Evolutionary conservation across 2,113 vertebrate genomes (phyloP), one percentile per base, ranked within the genome.

Genomic region (Silurus asotus): DNA sequence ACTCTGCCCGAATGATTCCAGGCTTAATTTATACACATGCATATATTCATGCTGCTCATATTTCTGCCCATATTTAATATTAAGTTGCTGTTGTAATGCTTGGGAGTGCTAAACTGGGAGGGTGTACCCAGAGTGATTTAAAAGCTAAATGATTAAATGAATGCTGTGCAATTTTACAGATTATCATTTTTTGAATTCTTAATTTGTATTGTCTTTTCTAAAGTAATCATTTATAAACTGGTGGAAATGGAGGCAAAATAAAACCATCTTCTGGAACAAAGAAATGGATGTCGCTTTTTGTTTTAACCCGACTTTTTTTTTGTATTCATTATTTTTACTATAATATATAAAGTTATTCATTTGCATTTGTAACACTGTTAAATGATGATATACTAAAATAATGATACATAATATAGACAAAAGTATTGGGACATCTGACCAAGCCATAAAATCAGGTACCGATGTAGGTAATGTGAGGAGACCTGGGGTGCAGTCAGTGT

Each of bases 11-110:
- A 61, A 61, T 87, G 70, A 64, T 74, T 82, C 56, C 15, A 37
- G 91, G 90, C 91, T 93, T 93, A 87, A 93, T 93, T 94, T 93
- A 93, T 92, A 93, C 92, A 94, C 93, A 92, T 93, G 91, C 91
- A 94, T 83, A 84, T 81, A 88, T 88, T 84, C 84, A 81, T 77
- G 82, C 90, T 92, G 81, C 89, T 92, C 93, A 92, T 92, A 93
- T 92, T 92, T 88, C 87, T 17, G 87, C 70, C 86, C 84, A 51
- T 86, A 90, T 94, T 94, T 95, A 94, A 92, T 93, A 94, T 95
- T 94, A 94, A 90, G 70, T 28, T 88, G 87, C 90, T 91, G 92
- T 92, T 93, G 92, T 91, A 92, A 92, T 92, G 91, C 91, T 91
- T 90, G 80, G 45, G 89, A 89, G 91, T 86, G 8, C 91, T 91